Conservation (phyloP, 2,888 invertebrate species). For the Lepidocyrtinus sp. region DNA sequence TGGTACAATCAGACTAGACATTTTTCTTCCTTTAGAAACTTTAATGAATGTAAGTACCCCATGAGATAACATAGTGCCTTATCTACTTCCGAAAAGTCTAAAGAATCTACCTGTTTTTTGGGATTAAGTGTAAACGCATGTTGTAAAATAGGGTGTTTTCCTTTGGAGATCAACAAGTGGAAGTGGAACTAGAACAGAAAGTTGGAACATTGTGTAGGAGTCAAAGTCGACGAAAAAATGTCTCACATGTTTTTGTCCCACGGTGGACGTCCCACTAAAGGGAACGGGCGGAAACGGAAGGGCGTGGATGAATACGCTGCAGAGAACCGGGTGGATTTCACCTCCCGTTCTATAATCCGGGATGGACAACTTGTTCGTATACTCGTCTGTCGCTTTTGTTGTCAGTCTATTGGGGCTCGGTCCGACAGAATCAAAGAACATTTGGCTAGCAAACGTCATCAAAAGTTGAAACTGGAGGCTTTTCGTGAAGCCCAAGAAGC, state of each 20-base stretch:
- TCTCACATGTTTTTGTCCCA: slow-evolving; percentile 69
- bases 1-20: too few species aligned
- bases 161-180: slow-evolving; percentile 13
- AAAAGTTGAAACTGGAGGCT: slow-evolving; percentile 70
- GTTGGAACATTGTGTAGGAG: neutral
- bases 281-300: slow-evolving; percentile 70
- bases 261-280: slow-evolving; percentile 70
- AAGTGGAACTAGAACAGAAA: neutral
- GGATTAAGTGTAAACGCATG: too few species aligned
- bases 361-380: slow-evolving; percentile 70
- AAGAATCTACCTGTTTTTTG: too few species aligned
- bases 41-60: too few species aligned
- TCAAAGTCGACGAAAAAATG: slow-evolving; percentile 28
- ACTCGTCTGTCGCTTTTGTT: slow-evolving; percentile 70
- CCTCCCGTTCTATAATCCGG: slow-evolving; percentile 70
- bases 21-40: too few species aligned
- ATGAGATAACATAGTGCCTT: too few species aligned
- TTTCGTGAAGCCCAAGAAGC: slow-evolving; percentile 70
- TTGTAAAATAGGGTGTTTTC: too few species aligned
- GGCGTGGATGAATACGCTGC: slow-evolving; percentile 70
- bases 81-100: too few species aligned
- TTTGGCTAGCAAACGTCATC: slow-evolving; percentile 70
- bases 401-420: slow-evolving; percentile 70
- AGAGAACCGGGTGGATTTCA: slow-evolving; percentile 70
- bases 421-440: slow-evolving; percentile 70